Conservation (phyloP, 2,113 vertebrate species). For the Leucoraja erinaceus region DNA sequence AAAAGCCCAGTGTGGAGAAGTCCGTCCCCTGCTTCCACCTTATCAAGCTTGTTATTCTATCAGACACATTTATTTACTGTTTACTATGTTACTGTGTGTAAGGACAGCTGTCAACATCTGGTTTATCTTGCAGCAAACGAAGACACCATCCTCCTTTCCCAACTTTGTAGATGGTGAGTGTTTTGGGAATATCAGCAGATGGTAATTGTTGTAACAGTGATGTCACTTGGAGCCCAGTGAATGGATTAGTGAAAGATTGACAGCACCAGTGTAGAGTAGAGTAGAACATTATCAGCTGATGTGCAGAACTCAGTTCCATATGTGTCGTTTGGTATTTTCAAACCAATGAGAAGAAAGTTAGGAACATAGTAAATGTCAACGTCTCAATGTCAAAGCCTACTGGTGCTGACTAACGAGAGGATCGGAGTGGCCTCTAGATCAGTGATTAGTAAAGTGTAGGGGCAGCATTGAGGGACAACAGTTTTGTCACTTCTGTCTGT, state of each 20-base stretch:
- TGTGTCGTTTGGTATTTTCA: not conserved
- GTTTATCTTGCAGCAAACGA: slow-evolving; percentile 68
- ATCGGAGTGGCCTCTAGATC: not conserved
- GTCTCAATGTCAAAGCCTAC: too few relatives aligned
- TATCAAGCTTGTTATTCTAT: not conserved
- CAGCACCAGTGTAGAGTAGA: not conserved
- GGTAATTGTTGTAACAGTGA: too few relatives aligned
- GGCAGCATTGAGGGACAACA: too few relatives aligned
- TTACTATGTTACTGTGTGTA: not conserved
- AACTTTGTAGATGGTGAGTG: slow-evolving; percentile 96
- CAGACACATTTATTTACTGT: not conserved
- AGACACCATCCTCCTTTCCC: slow-evolving; percentile 88
- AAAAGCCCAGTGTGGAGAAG: too few relatives aligned
- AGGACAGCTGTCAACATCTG: not conserved
- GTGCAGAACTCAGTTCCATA: not conserved
- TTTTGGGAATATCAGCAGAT: not conserved
- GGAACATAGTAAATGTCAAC: not conserved
- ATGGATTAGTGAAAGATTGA: not conserved
- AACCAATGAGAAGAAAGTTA: too few relatives aligned
- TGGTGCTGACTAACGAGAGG: not conserved
- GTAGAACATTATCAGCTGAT: not conserved
- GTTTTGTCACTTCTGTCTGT: not conserved
- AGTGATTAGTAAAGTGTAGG: not conserved
- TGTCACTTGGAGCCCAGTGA: not conserved
- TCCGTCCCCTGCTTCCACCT: too few relatives aligned